Evolutionary conservation across 2,888 invertebrate genomes (phyloP), one percentile per base, ranked within the genome.

Genomic region (Caradrina clavipalpis): DNA sequence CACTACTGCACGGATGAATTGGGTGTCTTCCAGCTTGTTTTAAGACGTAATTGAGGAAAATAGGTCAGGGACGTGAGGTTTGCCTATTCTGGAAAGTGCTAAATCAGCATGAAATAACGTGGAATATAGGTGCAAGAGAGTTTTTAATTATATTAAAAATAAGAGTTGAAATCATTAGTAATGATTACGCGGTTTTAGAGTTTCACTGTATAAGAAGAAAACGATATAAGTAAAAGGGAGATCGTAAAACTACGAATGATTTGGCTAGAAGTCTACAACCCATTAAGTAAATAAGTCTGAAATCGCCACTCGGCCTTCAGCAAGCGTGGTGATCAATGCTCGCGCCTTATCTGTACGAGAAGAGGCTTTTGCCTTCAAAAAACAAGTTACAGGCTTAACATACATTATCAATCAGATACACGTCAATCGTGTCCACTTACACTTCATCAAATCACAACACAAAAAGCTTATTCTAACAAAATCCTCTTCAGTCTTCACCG

Each of bases 21-120:
- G 82, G 82, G 51, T 55, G 74, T 63, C 79, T 82, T 79, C 79
- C 78, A 79, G 54, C 50, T 47, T 53, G 56, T 63, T 77, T 50
- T 61, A 60, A 78, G 79, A 78, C 59, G 58, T 62, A 60, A 78
- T 82, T 69, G 65, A 63, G 62, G 42, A 51, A 82, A 73, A 56
- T 69, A 45, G 83, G 83, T 75, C 76, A 82, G 58, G 51, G 63
- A 42, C 73, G 50, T 66, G 15, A 22, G 53, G 51, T 8, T 59
- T 55, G 49, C n/a, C 47, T 64, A 63, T 58, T 76, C 5, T 26
- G 3, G 6, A 0, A 50, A 61, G 15, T 51, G 81, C 77, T 42
- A 47, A 69, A 45, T 71, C 65, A 77, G 47, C 42, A 49, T 49
- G 62, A 66, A 50, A 63, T 53, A 17, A 47, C 1, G 31, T 15